Evolutionary conservation across 35 echinoderm and acorn worm species (phyloP).

Genomic region (Amphiura filiformis): DNA sequence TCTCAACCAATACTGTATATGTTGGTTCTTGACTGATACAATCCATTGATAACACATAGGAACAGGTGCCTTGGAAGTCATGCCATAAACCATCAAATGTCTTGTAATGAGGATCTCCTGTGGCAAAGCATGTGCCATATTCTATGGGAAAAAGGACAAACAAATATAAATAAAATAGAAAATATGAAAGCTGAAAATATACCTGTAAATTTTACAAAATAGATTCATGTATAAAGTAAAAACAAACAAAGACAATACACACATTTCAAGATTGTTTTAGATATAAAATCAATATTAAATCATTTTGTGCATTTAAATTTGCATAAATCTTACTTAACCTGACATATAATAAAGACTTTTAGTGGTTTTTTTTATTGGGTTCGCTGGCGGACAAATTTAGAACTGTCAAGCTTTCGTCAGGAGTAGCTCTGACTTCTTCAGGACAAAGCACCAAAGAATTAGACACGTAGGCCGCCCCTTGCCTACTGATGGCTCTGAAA

Average conservation of each 20-base stretch:
- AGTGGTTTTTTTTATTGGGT: too few species aligned
- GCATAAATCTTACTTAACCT: too few species aligned
- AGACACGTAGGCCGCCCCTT: too few species aligned
- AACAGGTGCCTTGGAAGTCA: conserved; percentile 85
- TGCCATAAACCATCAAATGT: conserved; percentile 83
- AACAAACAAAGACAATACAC: background rate
- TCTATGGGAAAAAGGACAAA: conserved; percentile 38
- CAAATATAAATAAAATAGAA: too few species aligned
- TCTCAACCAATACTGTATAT: conserved; percentile 64
- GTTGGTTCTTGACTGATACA: conserved; percentile 11
- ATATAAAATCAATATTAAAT: background rate
- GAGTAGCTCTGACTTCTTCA: too few species aligned
- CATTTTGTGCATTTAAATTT: too few species aligned
- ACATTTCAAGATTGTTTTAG: background rate
- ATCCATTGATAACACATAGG: conserved; percentile 65
- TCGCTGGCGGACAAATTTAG: too few species aligned
- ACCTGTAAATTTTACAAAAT: background rate
- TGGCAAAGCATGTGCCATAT: conserved; percentile 75
- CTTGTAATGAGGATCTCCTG: conserved; percentile 95
- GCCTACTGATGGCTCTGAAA: too few species aligned
- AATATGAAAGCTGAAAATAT: too few species aligned
- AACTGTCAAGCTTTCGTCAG: too few species aligned
- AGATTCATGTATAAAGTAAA: background rate
- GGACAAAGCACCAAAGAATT: too few species aligned
- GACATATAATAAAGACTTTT: too few species aligned